These are phyloP conservation scores for Progne subis DNA, from an alignment of 2,113 vertebrate genomes.

Conservation along the genomic window DNA sequence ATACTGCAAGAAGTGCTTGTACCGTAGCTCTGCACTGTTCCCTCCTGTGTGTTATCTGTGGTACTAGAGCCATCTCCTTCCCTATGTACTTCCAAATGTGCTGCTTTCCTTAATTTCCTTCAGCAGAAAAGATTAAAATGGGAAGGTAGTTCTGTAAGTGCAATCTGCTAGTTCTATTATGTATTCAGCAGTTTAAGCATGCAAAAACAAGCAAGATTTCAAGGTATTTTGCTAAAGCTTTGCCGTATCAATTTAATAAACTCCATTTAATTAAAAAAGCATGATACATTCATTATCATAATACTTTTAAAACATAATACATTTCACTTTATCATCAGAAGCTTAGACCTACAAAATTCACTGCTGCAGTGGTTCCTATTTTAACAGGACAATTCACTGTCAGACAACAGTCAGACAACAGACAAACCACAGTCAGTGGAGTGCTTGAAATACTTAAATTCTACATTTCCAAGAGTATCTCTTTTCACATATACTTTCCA, in stretches of 20 bases:
- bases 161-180: slow-evolving; percentile 39
- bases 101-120: slow-evolving; percentile 99
- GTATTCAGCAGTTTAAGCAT: slow-evolving; percentile 51
- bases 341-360: background rate
- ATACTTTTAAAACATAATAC: background rate
- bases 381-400: background rate
- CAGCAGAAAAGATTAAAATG: slow-evolving; percentile 85
- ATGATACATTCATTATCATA: background rate
- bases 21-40: slow-evolving; percentile 83
- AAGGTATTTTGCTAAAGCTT: background rate
- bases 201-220: slow-evolving; percentile 53
- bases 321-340: background rate
- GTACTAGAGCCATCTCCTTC: slow-evolving; percentile 99
- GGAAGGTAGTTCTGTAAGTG: slow-evolving; percentile 67
- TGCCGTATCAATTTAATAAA: background rate
- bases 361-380: background rate
- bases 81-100: slow-evolving; percentile 97
- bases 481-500: background rate
- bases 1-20: slow-evolving; percentile 85
- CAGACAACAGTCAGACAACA: too few relatives aligned
- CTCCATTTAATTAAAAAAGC: background rate
- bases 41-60: slow-evolving; percentile 97
- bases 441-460: background rate
- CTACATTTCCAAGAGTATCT: background rate
- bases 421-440: background rate